Base-by-base conservation (phyloP, 2,888 invertebrate species). In the Hypercompe scribonia region DNA sequence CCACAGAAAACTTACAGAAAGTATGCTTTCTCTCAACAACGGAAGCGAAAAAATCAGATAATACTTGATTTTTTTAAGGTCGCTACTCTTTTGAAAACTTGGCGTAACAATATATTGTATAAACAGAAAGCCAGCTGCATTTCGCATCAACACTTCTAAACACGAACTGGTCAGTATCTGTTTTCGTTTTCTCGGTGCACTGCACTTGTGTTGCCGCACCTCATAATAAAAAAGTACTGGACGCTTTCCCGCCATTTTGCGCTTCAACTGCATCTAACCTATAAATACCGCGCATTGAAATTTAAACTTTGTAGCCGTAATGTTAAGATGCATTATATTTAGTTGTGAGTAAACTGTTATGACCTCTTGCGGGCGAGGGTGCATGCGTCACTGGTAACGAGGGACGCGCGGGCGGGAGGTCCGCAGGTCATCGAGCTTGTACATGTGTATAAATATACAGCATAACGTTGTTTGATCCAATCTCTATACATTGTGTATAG, bases 401-500 rank as follows among this genome's bases (percentile, higher is more conserved):
- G 88, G 89, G 88, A 77, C 82, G 84, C 82, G 81, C 84, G 85
- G 84, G 80, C 81, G 87, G 85, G 88, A 80, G 89, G 90, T 86
- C 86, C 82, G 81, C 94, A 88, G 94, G 94, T 94, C 94, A 94
- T 94, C 94, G 94, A 91, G 92, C 94, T 91, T 83, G 79, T 88
- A 88, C 80, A 87, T 83, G 83, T 81, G 79, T 87, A 87, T 84
- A 85, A 86, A 86, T 81, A 79, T 85, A 86, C 84, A 87, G 78
- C 82, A 79, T 88, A 87, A 84, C 85, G 85, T 88, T 88, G 88
- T 88, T 90, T 90, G 90, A 90, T 89, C 87, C 88, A 86, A 90
- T 89, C 87, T 88, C 85, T 84, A 83, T 84, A 82, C 75, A 78
- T 67, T 69, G 72, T 78, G 68, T 76, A 58, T 77, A 58, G 58